Base-by-base conservation (phyloP, 2,888 invertebrate species). In the Eucera pruinosa region DNA sequence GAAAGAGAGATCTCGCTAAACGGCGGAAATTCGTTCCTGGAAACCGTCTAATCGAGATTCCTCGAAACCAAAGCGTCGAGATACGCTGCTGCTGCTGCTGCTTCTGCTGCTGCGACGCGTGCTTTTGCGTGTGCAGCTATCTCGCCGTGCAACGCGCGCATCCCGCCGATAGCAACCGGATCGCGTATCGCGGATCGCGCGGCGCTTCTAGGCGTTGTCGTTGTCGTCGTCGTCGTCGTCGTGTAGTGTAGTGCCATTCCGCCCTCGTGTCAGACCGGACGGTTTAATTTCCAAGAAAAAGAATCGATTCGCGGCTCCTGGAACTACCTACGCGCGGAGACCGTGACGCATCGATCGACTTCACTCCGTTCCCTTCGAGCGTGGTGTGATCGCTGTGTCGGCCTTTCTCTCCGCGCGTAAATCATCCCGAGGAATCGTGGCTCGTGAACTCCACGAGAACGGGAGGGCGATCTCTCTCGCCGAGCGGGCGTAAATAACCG, bases 21-120 rank as follows among this genome's bases (percentile, higher is more conserved):
- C 36, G 11, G 11, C 55, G 67, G 27, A 47, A 62, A 67, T 39
- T 41, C 47, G 39, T 62, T 75, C 79, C 58, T 23, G 68, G 80
- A 81, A 79, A 52, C 54, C 25, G 47, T 69, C 71, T 74, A 83
- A 83, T 79, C 83, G 76, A 60, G 54, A 41, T 83, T 83, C 79
- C 72, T 1, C 64, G 83, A 83, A 83, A 66, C 60, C 36, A 23
- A 50, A 30, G 55, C 66, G 36, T 36, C 68, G 23, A 48, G 72
- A 57, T 68, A 67, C 57, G 64, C 50, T 3, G 20, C 18, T 62
- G 43, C 50, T 27, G 58, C 47, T 11, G 3, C 9, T 9, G 36
- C 3, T 6, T 36, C 36, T 6, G 11, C 9, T 36, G 6, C 6
- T 36, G 33, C 33, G 25, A 43, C 65, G 43, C 55, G 27, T 25